Base-by-base conservation (phyloP, 2,888 invertebrate genomes). In the Eupsilia transversa region DNA sequence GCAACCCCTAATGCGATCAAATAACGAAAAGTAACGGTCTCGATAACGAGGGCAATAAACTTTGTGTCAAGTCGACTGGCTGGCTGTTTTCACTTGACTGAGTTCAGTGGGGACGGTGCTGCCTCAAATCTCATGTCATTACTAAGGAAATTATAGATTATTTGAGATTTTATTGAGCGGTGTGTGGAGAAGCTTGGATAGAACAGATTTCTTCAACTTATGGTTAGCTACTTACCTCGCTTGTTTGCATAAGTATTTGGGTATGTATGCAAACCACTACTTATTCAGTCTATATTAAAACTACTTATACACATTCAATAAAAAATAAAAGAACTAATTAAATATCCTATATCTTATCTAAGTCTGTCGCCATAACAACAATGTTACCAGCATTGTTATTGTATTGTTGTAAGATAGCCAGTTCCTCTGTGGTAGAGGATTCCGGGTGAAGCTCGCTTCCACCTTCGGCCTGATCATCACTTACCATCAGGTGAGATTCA, bases 41-140 rank as follows among this genome's bases (percentile, higher is more conserved):
- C 92, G 96, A 95, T 96, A 96, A 96, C 96, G 95, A 94, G 93
- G 85, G 91, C 90, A 86, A 93, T 96, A 96, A 96, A 95, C 91
- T 91, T 90, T 90, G 91, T 91, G 92, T 90, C 92, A 90, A 91
- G 87, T 92, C 89, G 89, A 90, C 92, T 91, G 87, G 92, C 91
- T 92, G 92, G 92, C 91, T 92, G 93, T 92, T 92, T 87, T 93
- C 92, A 94, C 93, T 94, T 90, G 93, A 94, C 93, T 93, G 95
- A 91, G 89, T 92, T 85, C 80, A 86, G 81, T 80, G 88, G 90
- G 89, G 91, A 89, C 86, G 87, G 43, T 46, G 80, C 80, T 74
- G 70, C 80, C 80, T 84, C 80, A 76, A 49, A 79, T 82, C 77
- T 79, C 68, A 79, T 46, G 35, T 84, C 78, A 84, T 84, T 77